Evolutionary conservation across 2,797 vertebrate genomes (phyloP), one percentile per base, ranked within the genome.

Genomic region (Valencia hispanica): DNA sequence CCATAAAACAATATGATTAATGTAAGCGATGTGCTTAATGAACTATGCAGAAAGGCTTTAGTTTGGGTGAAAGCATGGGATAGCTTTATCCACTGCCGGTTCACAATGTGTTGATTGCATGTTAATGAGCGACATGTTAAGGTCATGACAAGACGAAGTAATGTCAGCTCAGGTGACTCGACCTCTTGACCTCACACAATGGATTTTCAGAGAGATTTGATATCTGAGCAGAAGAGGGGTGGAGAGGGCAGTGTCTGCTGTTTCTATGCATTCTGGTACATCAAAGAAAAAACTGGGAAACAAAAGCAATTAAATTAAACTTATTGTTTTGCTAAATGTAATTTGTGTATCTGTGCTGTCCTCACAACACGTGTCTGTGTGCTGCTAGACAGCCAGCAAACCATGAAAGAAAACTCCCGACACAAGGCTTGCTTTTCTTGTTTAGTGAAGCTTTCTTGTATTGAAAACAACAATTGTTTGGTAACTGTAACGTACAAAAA

Each of bases 101-200:
- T 94, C 92, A 85, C 85, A 81, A 66, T 83, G 63, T 81, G 78
- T 91, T 94, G 94, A 94, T 93, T 92, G 88, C 85, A 88, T 88
- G 90, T 90, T 94, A 95, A 94, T 93, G 89, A 93, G 90, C 75
- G 61, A 81, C 91, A 82, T 74, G 86, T 81, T 80, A 27, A 86
- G 87, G 84, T 86, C 83, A 59, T 82, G 85, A 57, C 74, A 68
- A 74, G 76, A 83, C 61, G 74, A 68, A 78, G 81, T 41, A 74
- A 79, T 70, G 82, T 78, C 80, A 74, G 5, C 82, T 34, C 53
- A 86, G 87, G 79, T 79, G 85, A 81, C 72, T 39, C 45, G 15
- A 74, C 85, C 69, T 83, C 76, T 25, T 73, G 78, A 81, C 79
- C 77, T 1, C 20, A 79, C 81, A 83, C 91, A 88, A 89, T 90